phyloP scores from a whole-genome alignment of 2,113 vertebrate species.

The Nematolebias whitei region DNA sequence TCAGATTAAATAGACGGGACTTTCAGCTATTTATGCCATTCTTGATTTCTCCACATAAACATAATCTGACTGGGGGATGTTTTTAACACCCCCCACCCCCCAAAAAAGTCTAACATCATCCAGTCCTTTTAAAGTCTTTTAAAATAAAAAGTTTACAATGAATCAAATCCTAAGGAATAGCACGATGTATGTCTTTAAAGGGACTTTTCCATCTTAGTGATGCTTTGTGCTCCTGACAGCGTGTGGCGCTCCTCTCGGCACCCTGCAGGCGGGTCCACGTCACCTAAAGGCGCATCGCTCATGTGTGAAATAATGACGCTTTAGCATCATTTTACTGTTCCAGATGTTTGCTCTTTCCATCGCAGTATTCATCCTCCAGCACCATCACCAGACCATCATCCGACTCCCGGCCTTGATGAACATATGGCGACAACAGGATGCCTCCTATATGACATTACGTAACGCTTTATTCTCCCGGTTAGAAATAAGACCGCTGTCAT shows the following conservation, averaged over 20 bases:
- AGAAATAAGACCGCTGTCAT: conserved; percentile 34
- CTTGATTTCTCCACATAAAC: background rate
- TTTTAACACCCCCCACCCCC: no score
- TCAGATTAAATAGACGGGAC: background rate
- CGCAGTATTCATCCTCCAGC: background rate
- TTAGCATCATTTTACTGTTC: background rate
- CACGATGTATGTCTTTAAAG: background rate
- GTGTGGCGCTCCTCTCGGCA: conserved; percentile 3
- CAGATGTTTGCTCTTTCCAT: background rate
- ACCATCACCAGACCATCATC: conserved; percentile 20
- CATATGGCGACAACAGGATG: conserved; percentile 60
- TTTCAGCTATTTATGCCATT: background rate
- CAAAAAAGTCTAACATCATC: no score
- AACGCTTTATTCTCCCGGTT: conserved; percentile 57
- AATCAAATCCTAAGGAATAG: no score
- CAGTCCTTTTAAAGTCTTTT: no score
- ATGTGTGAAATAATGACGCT: conserved; percentile 19
- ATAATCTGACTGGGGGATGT: no score
- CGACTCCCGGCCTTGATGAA: conserved; percentile 24
- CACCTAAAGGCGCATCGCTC: conserved; percentile 24
- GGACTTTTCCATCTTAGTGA: background rate
- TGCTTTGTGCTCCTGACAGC: background rate
- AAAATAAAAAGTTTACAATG: no score
- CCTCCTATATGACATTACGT: conserved; percentile 62
- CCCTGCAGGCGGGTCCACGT: conserved; percentile 32